Base-by-base conservation (phyloP, 2,113 vertebrate species). In the Channa argus region DNA sequence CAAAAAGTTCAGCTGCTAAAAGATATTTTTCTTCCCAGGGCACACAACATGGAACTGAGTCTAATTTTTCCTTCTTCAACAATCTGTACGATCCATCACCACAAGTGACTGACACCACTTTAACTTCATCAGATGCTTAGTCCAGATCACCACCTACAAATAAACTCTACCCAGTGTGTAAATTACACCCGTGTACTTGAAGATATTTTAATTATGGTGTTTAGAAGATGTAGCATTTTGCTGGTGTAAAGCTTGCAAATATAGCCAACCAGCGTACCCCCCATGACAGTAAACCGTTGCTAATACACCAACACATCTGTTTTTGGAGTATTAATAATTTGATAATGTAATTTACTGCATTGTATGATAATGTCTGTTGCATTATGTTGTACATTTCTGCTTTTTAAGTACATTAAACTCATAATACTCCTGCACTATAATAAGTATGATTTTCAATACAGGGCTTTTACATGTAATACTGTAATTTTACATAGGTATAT, bases 41-140 rank as follows among this genome's bases (percentile, higher is more conserved):
- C 37, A 75, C 69, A 15, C 52, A 71, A 45, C 37, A 44, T n/a
- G 68, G 46, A 69, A 44, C 52, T 24, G 65, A 77, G 59, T 45
- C 68, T 3, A 62, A 71, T 38, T 3, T 83, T 59, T 83, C 79
- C 43, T 89, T 92, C 69, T 63, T 13, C 73, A 90, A 90, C 71
- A 61, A 36, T 0, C 6, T 88, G 63, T 88, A 87, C 39, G 4
- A 83, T n/a, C 38, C 45, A 3, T 71, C 71, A 0, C 0, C 34
- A 5, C 1, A 15, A 7, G 34, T 0, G 51, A 8, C 12, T 8
- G 43, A 43, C 0, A 0, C 3, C 10, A 0, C 13, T 0, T 0
- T 33, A 9, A 24, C 0, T 33, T 47, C 68, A 10, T 69, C 87
- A 47, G n/a, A 84, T 5, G 12, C 82, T 72, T 90, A 85, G 62